Percentiles rank a stretch among this genome's conserved stretches.
Conservation (phyloP, 2,888 invertebrate species). For the Ophion slaviceki region DNA sequence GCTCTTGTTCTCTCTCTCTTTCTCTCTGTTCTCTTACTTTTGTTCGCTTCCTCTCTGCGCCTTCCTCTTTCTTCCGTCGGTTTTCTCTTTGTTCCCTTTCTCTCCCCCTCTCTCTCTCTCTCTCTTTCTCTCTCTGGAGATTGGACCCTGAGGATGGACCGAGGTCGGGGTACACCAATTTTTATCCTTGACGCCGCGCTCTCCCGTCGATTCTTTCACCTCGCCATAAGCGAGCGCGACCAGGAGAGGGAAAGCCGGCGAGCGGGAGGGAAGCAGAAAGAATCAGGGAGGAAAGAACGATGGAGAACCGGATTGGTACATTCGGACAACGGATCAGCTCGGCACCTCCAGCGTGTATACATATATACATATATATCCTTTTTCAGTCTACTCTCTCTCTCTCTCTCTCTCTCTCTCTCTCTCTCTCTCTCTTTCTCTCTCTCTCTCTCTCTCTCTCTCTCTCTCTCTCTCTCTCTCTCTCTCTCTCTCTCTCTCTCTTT, state of each 20-base stretch:
- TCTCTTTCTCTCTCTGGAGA: background rate
- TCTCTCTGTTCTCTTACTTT: too few species aligned
- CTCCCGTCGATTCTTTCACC: background rate
- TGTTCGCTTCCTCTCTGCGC: too few species aligned
- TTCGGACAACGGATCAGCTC: slow-evolving; percentile 60
- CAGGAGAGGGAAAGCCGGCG: background rate
- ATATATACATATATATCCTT: background rate
- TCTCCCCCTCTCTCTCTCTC: background rate
- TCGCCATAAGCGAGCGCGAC: background rate
- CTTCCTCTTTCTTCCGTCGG: background rate
- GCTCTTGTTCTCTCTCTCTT: too few species aligned
- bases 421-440: slow-evolving; percentile 33
- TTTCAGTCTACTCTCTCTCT: slow-evolving; percentile 15
- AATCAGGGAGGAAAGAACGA: slow-evolving; percentile 3
- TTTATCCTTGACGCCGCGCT: background rate
- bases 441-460: slow-evolving; percentile 21
- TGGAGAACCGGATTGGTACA: slow-evolving; percentile 58
- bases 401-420: too few species aligned
- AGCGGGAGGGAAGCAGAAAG: slow-evolving; percentile 4
- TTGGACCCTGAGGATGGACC: slow-evolving; percentile 6
- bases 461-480: background rate
- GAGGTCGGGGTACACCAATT: slow-evolving; percentile 13
- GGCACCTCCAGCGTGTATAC: background rate
- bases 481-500: slow-evolving; percentile 41
- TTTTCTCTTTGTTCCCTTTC: background rate